Evolutionary conservation across 2,797 vertebrate species (phyloP).

Genomic region (Aplochiton taeniatus): DNA sequence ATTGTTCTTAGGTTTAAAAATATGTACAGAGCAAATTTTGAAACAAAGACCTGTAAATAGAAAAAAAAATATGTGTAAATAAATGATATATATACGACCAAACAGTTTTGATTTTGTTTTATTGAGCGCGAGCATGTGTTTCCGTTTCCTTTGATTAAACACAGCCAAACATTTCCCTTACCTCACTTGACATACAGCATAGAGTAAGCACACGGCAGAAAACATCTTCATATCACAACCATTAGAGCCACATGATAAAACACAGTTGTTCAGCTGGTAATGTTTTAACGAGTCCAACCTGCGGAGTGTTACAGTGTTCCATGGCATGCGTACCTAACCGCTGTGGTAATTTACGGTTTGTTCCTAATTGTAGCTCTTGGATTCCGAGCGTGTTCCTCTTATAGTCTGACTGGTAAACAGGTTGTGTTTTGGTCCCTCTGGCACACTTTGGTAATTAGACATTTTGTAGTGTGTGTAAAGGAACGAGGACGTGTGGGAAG

Average conservation of each 20-base stretch:
- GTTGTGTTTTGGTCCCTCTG: constrained; percentile 39
- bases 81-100: constrained; percentile 80
- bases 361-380: constrained; percentile 38
- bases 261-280: neutral
- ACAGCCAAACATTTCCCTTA: too few relatives aligned
- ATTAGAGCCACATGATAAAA: neutral
- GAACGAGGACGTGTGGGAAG: constrained; percentile 17
- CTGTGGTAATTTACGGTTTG: constrained; percentile 25
- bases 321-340: constrained; percentile 20
- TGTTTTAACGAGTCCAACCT: neutral
- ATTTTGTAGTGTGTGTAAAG: constrained; percentile 26
- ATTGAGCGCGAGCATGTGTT: too few relatives aligned
- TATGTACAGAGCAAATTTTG: constrained; percentile 83
- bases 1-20: constrained; percentile 69
- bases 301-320: neutral
- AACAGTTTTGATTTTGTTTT: constrained; percentile 8
- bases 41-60: constrained; percentile 80
- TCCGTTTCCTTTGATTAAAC: too few relatives aligned
- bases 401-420: constrained; percentile 50
- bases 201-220: too few relatives aligned
- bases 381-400: constrained; percentile 23
- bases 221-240: neutral
- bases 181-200: too few relatives aligned
- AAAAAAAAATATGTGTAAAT: constrained; percentile 82
- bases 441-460: constrained; percentile 63